A percentile compares a stretch with the other conserved stretches of the same genome.
Conservation (phyloP, 2,113 vertebrate genomes). For the Gobiocypris rarus region DNA sequence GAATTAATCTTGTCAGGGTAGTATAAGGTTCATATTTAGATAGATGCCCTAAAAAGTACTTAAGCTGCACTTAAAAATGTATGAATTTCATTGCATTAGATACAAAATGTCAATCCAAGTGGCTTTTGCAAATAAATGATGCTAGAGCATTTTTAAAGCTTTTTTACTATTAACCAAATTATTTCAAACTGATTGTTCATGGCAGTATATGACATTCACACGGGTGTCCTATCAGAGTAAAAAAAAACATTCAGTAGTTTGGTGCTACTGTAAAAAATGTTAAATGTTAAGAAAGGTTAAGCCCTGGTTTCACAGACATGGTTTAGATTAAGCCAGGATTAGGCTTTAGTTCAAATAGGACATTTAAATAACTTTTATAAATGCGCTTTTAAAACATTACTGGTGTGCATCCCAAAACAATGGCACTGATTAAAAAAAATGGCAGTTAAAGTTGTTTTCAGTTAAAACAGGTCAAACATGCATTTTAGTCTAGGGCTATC, state of each 20-base stretch:
- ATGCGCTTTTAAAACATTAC: too few species aligned
- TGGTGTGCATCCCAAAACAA: too few species aligned
- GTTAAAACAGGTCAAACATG: too few species aligned
- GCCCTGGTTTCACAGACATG: too few species aligned
- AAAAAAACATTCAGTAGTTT: background rate
- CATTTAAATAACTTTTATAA: too few species aligned
- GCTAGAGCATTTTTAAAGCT: background rate
- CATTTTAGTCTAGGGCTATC: too few species aligned
- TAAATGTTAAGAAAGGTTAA: background rate
- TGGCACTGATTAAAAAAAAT: too few species aligned
- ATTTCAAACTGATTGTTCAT: background rate
- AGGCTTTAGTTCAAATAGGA: too few species aligned
- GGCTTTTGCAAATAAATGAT: background rate
- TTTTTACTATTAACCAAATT: background rate
- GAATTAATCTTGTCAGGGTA: background rate
- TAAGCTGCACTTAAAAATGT: background rate
- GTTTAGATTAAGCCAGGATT: too few species aligned
- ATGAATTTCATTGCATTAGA: background rate
- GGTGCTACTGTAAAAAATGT: too few species aligned
- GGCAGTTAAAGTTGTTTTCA: too few species aligned
- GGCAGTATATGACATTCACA: background rate
- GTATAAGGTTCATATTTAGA: conserved; percentile 11
- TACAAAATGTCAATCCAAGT: background rate
- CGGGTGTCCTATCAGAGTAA: background rate
- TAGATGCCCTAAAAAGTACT: background rate